A percentile compares a stretch with the other conserved stretches of the same genome.
Evolutionary conservation across 2,888 invertebrate species (phyloP).

Genomic region (Cynaeus angustus): DNA sequence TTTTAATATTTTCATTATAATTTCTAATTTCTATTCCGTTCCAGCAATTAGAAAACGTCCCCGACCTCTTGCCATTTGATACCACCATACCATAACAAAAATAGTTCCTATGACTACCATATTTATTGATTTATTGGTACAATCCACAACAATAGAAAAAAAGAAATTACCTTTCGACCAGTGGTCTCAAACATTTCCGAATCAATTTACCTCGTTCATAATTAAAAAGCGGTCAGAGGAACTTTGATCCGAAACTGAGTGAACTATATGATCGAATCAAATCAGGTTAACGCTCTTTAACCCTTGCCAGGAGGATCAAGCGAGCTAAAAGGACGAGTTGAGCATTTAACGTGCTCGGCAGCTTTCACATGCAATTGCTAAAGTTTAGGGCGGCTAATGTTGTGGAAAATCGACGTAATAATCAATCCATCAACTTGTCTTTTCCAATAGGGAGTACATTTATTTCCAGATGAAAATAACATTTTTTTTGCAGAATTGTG

Average conservation of each 20-base stretch:
- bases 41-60: too few species aligned
- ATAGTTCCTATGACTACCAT: slow-evolving; percentile 5
- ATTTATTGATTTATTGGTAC: slow-evolving; percentile 7
- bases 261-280: slow-evolving; percentile 57
- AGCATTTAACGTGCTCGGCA: slow-evolving; percentile 31
- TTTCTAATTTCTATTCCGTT: too few species aligned
- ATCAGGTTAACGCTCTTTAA: slow-evolving; percentile 56
- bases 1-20: too few species aligned
- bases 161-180: background rate
- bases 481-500: background rate
- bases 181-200: background rate
- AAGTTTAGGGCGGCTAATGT: slow-evolving; percentile 45
- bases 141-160: background rate
- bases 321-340: slow-evolving; percentile 32
- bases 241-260: slow-evolving; percentile 54
- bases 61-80: slow-evolving; percentile 1
- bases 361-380: slow-evolving; percentile 35
- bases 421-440: slow-evolving; percentile 35
- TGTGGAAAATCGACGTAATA: slow-evolving; percentile 39
- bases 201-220: slow-evolving; percentile 33
- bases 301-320: slow-evolving; percentile 36
- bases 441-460: slow-evolving; percentile 4
- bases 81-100: background rate
- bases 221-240: slow-evolving; percentile 49
- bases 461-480: background rate